These are phyloP conservation scores for Illadopsis cleaveri DNA, from an alignment of 2,113 vertebrate species.

Conservation along the genomic window DNA sequence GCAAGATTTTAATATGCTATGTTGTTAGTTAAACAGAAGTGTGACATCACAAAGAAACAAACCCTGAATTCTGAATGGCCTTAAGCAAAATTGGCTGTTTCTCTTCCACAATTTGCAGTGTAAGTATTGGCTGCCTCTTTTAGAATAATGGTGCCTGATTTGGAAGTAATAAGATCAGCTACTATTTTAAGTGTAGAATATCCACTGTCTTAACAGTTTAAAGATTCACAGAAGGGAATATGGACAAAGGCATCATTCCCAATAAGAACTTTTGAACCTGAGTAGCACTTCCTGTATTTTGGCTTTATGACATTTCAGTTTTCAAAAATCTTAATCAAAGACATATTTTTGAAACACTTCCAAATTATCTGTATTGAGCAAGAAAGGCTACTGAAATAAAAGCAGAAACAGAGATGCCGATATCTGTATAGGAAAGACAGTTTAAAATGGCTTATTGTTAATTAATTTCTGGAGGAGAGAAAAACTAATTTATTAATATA, in stretches of 20 bases:
- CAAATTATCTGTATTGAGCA: background rate
- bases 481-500: slow-evolving; percentile 27
- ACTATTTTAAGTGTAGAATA: background rate
- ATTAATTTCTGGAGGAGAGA: slow-evolving; percentile 35
- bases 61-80: background rate
- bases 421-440: slow-evolving; percentile 5
- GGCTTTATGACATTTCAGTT: slow-evolving; percentile 49
- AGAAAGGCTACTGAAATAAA: background rate
- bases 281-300: slow-evolving; percentile 44
- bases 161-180: background rate
- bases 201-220: slow-evolving; percentile 5
- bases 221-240: slow-evolving; percentile 10
- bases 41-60: slow-evolving; percentile 21
- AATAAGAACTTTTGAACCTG: slow-evolving; percentile 29
- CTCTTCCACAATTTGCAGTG: background rate
- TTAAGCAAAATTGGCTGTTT: background rate
- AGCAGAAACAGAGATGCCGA: slow-evolving; percentile 14
- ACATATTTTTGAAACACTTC: slow-evolving; percentile 42
- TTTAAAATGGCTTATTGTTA: slow-evolving; percentile 32
- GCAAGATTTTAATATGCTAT: background rate
- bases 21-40: slow-evolving; percentile 12
- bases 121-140: background rate
- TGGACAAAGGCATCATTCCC: background rate
- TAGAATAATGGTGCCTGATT: background rate
- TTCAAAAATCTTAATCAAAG: slow-evolving; percentile 44